These are phyloP conservation scores for Brevipalpus yothersi DNA, from an alignment of 1,140 invertebrate species.

Conservation along the genomic window DNA sequence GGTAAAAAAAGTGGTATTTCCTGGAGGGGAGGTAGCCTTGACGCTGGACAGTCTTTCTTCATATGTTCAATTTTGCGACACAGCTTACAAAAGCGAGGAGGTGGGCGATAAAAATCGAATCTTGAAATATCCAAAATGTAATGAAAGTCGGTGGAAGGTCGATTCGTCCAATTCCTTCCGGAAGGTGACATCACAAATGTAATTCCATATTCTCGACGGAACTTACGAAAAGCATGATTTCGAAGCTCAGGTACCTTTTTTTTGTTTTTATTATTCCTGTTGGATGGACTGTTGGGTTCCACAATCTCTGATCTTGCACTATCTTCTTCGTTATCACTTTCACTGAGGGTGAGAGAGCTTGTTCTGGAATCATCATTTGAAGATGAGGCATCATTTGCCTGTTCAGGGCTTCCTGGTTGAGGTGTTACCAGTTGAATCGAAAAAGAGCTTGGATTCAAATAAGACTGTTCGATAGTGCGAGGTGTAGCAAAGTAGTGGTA, in stretches of 20 bases:
- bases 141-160: background rate
- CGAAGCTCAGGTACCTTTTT: background rate
- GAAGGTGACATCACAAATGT: too few relatives aligned
- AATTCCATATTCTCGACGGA: too few relatives aligned
- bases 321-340: conserved; percentile 1
- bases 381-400: background rate
- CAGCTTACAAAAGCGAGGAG: conserved; percentile 23
- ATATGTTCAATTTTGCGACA: conserved; percentile 29
- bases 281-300: background rate
- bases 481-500: conserved; percentile 26
- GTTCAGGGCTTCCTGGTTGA: too few relatives aligned
- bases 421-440: background rate
- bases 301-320: background rate
- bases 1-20: conserved; percentile 18
- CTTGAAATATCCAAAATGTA: background rate
- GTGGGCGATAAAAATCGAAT: conserved; percentile 16
- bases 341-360: background rate
- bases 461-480: conserved; percentile 13
- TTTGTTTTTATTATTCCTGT: background rate
- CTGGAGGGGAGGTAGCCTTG: conserved; percentile 22
- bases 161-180: background rate
- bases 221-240: background rate
- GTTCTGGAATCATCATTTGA: background rate
- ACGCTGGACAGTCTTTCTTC: conserved; percentile 26
- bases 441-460: conserved; percentile 7